Evolutionary conservation across 2,797 vertebrate species (phyloP).

Genomic region (Oreochromis grahami): DNA sequence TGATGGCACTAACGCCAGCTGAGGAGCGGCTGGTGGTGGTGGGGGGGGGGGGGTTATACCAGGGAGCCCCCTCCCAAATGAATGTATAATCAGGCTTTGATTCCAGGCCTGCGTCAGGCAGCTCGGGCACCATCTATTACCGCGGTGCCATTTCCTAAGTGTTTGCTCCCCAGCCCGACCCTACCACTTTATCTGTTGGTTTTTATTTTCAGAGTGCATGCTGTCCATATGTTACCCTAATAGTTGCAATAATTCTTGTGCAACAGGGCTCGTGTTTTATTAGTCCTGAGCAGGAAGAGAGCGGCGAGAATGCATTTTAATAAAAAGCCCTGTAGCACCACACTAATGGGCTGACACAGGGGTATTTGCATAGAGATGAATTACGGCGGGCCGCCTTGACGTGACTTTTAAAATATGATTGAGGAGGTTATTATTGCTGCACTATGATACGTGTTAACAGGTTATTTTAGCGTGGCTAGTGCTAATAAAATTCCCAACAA

Average conservation of each 20-base stretch:
- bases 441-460: constrained; percentile 81
- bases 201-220: constrained; percentile 93
- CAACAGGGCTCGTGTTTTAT: constrained; percentile 89
- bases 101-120: constrained; percentile 52
- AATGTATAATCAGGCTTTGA: constrained; percentile 73
- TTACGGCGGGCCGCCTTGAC: constrained; percentile 82
- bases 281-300: constrained; percentile 79
- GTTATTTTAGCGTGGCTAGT: constrained; percentile 77
- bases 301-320: constrained; percentile 86
- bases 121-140: constrained; percentile 81
- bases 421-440: constrained; percentile 89
- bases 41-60: background rate
- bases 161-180: constrained; percentile 87
- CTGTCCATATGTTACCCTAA: constrained; percentile 93
- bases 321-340: constrained; percentile 83
- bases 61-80: constrained; percentile 50
- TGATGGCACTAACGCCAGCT: constrained; percentile 30
- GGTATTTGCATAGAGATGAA: constrained; percentile 98
- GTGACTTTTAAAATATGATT: constrained; percentile 96
- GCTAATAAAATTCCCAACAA: constrained; percentile 80
- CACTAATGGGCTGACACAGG: constrained; percentile 89
- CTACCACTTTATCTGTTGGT: constrained; percentile 90
- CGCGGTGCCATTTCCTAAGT: constrained; percentile 87
- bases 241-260: constrained; percentile 95
- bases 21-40: background rate